Evolutionary conservation across 2,113 vertebrate genomes (phyloP).

Genomic region (Atractosteus spatula): DNA sequence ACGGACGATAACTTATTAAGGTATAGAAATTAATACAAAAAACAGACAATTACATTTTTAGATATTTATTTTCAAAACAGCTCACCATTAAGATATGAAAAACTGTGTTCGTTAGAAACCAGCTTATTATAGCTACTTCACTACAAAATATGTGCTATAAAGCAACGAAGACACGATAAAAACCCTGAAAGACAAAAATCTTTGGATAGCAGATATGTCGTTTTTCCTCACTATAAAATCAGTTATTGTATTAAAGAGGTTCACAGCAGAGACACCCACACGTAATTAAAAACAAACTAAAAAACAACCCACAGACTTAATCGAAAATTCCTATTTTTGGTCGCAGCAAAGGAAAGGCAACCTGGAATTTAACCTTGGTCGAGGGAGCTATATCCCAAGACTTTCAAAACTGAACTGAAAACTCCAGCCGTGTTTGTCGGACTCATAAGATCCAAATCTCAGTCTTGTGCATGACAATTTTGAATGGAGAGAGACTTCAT

Average conservation of each 20-base stretch:
- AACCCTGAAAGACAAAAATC: slow-evolving; percentile 96
- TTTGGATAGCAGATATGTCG: slow-evolving; percentile 94
- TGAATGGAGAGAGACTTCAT: slow-evolving; percentile 24
- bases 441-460: no score
- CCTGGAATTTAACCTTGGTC: slow-evolving; percentile 51
- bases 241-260: slow-evolving; percentile 75
- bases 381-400: no score
- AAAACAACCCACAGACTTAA: slow-evolving; percentile 32
- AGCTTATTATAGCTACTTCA: slow-evolving; percentile 86
- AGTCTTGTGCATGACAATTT: no score
- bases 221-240: slow-evolving; percentile 75
- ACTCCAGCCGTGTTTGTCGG: no score
- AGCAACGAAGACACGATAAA: slow-evolving; percentile 88
- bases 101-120: slow-evolving; percentile 92
- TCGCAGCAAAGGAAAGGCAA: slow-evolving; percentile 81
- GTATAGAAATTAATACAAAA: slow-evolving; percentile 1
- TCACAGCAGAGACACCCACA: slow-evolving; percentile 79
- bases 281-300: slow-evolving; percentile 72
- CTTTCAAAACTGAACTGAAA: not conserved
- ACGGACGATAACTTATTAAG: no score
- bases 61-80: slow-evolving; percentile 90
- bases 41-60: slow-evolving; percentile 62
- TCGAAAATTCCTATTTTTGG: slow-evolving; percentile 74
- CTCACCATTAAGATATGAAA: slow-evolving; percentile 90
- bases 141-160: slow-evolving; percentile 98